Evolutionary conservation across 2,888 invertebrate genomes (phyloP).

Genomic region (Plagodis pulveraria): DNA sequence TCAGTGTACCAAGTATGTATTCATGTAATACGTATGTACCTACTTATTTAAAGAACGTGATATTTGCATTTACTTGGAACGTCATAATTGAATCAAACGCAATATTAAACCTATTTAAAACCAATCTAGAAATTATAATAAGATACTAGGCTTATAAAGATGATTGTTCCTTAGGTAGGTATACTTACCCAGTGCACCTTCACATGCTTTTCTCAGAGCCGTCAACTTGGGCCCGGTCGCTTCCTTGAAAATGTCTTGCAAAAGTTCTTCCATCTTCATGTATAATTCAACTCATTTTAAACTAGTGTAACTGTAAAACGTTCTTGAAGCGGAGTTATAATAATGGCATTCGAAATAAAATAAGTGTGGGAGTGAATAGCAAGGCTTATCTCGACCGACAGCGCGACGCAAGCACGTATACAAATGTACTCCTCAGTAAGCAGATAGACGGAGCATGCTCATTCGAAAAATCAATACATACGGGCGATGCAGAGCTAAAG

Average conservation of each 20-base stretch:
- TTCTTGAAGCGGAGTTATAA: too few relatives aligned
- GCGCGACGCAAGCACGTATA: conserved; percentile 44
- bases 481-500: conserved; percentile 31
- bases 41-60: too few relatives aligned
- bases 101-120: too few relatives aligned
- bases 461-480: conserved; percentile 74
- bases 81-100: too few relatives aligned
- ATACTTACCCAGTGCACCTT: conserved; percentile 91
- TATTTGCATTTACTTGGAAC: too few relatives aligned
- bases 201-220: conserved; percentile 91
- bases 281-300: not conserved
- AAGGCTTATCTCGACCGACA: conserved; percentile 57
- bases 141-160: not conserved
- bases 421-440: too few relatives aligned
- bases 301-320: not conserved
- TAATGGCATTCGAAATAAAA: conserved; percentile 12
- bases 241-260: conserved; percentile 93
- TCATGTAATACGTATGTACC: too few relatives aligned
- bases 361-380: conserved; percentile 60
- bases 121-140: not conserved
- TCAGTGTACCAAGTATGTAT: too few relatives aligned
- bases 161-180: not conserved
- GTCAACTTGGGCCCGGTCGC: conserved; percentile 91
- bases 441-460: conserved; percentile 69
- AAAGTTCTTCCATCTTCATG: conserved; percentile 91